phyloP scores from a whole-genome alignment of 2,113 vertebrate species.

The Meleagris gallopavo region DNA sequence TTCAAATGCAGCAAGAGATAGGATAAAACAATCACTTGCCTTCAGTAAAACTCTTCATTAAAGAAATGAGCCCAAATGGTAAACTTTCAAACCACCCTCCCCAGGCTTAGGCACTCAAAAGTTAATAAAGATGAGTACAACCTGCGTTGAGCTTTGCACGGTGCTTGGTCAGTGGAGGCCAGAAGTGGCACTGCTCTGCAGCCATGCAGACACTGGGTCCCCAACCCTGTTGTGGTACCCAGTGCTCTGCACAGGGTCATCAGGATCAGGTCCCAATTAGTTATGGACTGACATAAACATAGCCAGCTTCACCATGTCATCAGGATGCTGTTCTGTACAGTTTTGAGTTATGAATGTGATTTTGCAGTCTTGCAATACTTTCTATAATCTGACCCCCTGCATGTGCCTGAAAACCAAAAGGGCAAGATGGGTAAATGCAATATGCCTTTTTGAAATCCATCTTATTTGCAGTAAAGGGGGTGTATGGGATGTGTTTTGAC shows the following conservation, averaged over 20 bases:
- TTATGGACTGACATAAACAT: too few relatives aligned
- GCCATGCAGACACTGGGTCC: not conserved
- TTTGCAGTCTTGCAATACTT: too few relatives aligned
- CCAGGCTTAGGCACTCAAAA: not conserved
- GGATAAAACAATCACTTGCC: not conserved
- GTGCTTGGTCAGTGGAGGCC: not conserved
- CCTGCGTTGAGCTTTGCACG: fast-evolving
- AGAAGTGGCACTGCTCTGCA: not conserved
- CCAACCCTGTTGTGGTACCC: too few relatives aligned
- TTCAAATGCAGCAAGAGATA: not conserved
- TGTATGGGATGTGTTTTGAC: not conserved
- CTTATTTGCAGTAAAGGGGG: not conserved
- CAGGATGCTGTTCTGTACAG: too few relatives aligned
- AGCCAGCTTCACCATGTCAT: too few relatives aligned
- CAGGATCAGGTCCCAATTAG: too few relatives aligned
- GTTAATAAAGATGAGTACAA: not conserved
- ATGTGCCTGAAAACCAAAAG: too few relatives aligned
- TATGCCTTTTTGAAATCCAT: not conserved
- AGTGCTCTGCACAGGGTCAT: not conserved
- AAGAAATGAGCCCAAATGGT: not conserved
- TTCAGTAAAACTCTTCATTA: not conserved
- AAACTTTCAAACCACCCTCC: not conserved
- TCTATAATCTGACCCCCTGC: too few relatives aligned
- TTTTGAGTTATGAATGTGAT: too few relatives aligned
- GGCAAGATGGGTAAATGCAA: not conserved